Evolutionary conservation across 1,140 invertebrate genomes (phyloP).

Genomic region (Drosophila tropicalis): DNA sequence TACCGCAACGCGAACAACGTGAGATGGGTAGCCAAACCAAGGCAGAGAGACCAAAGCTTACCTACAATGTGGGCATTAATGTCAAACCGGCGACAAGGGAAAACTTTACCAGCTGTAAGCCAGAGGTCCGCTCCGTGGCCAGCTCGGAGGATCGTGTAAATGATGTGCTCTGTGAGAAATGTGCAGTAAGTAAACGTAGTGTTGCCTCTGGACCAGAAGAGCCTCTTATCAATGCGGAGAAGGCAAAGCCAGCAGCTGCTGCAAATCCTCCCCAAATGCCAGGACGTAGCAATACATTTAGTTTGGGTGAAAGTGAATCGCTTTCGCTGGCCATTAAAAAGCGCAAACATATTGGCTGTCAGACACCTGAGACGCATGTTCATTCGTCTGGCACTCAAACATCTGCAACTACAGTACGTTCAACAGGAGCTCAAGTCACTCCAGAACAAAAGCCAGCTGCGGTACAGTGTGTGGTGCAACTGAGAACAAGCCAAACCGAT

Average conservation of each 20-base stretch:
- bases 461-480: slow-evolving; percentile 54
- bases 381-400: slow-evolving; percentile 61
- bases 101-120: slow-evolving; percentile 77
- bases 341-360: slow-evolving; percentile 65
- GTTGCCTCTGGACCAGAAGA: slow-evolving; percentile 83
- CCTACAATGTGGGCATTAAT: slow-evolving; percentile 50
- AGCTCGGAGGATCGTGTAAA: slow-evolving; percentile 83
- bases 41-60: slow-evolving; percentile 64
- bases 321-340: slow-evolving; percentile 38
- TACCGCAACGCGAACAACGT: slow-evolving; percentile 61
- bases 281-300: slow-evolving; percentile 78
- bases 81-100: slow-evolving; percentile 74
- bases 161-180: slow-evolving; percentile 84
- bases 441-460: slow-evolving; percentile 54
- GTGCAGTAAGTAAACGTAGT: slow-evolving; percentile 82
- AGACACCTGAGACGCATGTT: slow-evolving; percentile 44
- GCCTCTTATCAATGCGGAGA: slow-evolving; percentile 28
- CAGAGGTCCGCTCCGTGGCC: slow-evolving; percentile 83
- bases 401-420: slow-evolving; percentile 30
- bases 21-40: slow-evolving; percentile 66
- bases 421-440: slow-evolving; percentile 56
- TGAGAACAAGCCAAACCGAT: slow-evolving; percentile 60
- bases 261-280: slow-evolving; percentile 45
- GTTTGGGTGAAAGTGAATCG: slow-evolving; percentile 69
- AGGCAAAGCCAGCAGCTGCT: slow-evolving; percentile 37